Base-by-base conservation (phyloP, 2,113 vertebrate species). In the Trachemys scripta region DNA sequence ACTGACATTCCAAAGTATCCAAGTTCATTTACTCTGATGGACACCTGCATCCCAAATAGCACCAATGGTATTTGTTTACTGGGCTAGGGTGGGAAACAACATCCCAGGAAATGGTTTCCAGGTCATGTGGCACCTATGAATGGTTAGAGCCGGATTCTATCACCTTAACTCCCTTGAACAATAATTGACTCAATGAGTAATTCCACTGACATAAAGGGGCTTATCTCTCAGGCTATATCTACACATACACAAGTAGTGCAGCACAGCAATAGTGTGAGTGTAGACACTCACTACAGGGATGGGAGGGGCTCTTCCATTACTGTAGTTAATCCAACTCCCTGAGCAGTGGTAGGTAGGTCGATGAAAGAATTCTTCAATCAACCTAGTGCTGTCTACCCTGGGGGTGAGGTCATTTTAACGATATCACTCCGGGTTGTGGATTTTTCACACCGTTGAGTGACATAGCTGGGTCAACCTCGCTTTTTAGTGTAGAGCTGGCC, bases 71-170 rank as follows among this genome's bases (percentile, higher is more conserved):
- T 54, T 90, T 91, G 31, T 75, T 72, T 53, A 50, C 59, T 13
- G 1, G 4, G 3, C 49, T 8, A 83, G 4, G 24, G 49, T 7
- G 19, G 47, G 19, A 84, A 96, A 45, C 3, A 84, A 88, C 29
- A 85, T 53, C 1, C 3, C 3, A 47, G 7, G 20, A 85, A 83
- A 82, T 57, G 45, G 29, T 90, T 90, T 89, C 19, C 20, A 27
- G 47, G 19, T 27, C 75, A 3, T 45, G 5, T 50, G 45, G 8
- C 53, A 54, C 1, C 11, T 38, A 8, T 27, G 16, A 85, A 1
- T 81, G 27, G 31, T 35, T 75, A 20, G 7, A 47, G 75, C 1
- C 0, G 0, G 57, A 78, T 1, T 35, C 75, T 78, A 3, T 7
- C 69, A 45, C 3, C 13, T 84, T 95, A 80, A 14, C 75, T 88